Percentiles rank a stretch among this genome's conserved stretches.
These are phyloP conservation scores for Brassicogethes aeneus DNA, from an alignment of 2,888 invertebrate species.

Conservation along the genomic window DNA sequence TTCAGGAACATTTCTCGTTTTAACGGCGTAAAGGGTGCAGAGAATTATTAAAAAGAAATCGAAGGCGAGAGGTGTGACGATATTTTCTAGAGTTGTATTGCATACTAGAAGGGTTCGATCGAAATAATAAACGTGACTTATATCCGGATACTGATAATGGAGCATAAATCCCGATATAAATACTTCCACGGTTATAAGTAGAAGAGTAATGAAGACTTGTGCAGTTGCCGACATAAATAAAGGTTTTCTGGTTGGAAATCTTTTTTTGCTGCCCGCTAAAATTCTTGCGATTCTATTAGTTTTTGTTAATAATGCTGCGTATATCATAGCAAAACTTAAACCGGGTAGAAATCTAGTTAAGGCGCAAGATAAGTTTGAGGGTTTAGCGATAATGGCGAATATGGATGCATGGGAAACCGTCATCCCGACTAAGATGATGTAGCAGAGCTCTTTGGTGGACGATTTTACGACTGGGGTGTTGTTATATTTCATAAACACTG, in stretches of 20 bases:
- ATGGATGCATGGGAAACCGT: constrained; percentile 49
- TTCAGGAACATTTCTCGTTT: constrained; percentile 69
- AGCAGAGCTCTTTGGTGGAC: constrained; percentile 56
- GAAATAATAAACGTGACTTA: constrained; percentile 45
- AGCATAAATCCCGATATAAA: constrained; percentile 53
- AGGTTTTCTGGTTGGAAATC: constrained; percentile 60
- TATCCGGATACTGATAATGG: constrained; percentile 50
- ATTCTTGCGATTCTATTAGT: constrained; percentile 71
- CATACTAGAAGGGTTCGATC: constrained; percentile 53
- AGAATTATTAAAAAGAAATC: constrained; percentile 61
- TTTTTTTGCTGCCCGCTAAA: constrained; percentile 61
- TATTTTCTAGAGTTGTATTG: constrained; percentile 49
- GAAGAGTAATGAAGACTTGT: constrained; percentile 54
- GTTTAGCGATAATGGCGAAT: constrained; percentile 58
- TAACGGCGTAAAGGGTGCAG: constrained; percentile 70
- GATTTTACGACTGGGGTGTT: constrained; percentile 71
- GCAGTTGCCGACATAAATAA: constrained; percentile 52
- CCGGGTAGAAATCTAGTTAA: constrained; percentile 24
- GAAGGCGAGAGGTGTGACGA: constrained; percentile 58
- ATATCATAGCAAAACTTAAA: constrained; percentile 62
- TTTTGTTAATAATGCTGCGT: constrained; percentile 65
- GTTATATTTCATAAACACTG: constrained; percentile 57
- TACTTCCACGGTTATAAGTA: constrained; percentile 58
- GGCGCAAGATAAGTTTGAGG: constrained; percentile 47
- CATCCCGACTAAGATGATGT: constrained; percentile 58